Evolutionary conservation across 2,888 invertebrate species (phyloP), one percentile per base, ranked within the genome.

Genomic region (Chouioia cunea): DNA sequence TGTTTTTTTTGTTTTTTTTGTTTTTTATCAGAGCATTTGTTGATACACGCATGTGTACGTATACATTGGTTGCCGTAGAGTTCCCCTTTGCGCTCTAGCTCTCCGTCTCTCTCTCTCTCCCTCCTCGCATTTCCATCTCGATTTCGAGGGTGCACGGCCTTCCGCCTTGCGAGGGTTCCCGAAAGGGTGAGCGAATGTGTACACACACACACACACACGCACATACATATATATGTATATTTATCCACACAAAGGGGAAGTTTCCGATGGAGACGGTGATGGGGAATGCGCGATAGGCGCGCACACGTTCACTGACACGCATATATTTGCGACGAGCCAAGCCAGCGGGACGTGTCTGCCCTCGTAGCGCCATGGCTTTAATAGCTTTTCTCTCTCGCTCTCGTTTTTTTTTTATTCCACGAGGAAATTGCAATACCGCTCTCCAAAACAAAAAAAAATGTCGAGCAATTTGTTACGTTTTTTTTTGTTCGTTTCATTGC

Each of bases 101-200:
- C 60, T 43, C 54, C 10, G n/a, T 6, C 46, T 12, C 60, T n/a
- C 70, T 54, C 22, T 64, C 70, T 63, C 71, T 65, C 67, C 73
- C 72, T 69, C 67, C 64, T 69, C 62, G 64, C 65, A 70, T 73
- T 73, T 71, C 73, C 73, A 73, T 73, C 64, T 68, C 70, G 70
- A 65, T 57, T 63, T 64, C 70, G 70, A 70, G 73, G 73, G 73
- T 70, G 70, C 70, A 67, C 27, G 27, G 59, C 64, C 52, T 66
- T 64, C 56, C 72, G 60, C 68, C 69, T 73, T 56, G 71, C 67
- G 64, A 63, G 64, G 48, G 64, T 59, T 47, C 52, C 44, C 62
- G 69, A 71, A 27, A 27, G 66, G 66, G 66, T 67, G 54, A 36
- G 48, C 4, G 47, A 53, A 53, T 47, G 71, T 44, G 65, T 59